phyloP scores from a whole-genome alignment of 2,888 invertebrate genomes.

The Pristionchus exspectatus region DNA sequence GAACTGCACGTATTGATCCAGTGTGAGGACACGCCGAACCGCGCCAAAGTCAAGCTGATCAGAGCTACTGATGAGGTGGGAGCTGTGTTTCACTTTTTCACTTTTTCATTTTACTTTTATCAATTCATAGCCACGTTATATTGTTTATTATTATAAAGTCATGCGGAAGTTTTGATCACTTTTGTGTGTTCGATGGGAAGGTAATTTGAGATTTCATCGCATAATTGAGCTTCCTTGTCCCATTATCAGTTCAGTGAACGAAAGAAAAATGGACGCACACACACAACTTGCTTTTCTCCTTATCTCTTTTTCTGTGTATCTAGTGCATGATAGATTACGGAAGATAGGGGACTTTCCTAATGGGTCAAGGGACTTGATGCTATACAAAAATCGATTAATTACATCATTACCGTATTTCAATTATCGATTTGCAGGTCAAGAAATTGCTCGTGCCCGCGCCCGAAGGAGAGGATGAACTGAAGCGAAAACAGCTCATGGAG shows the following conservation, averaged over 20 bases:
- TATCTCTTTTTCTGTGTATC: background rate
- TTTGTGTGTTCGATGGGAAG: background rate
- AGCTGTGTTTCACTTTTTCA: background rate
- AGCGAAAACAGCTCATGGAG: conserved; percentile 99
- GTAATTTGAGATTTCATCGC: background rate
- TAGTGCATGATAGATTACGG: background rate
- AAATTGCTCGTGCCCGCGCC: conserved; percentile 98
- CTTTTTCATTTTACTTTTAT: background rate
- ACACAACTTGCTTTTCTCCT: background rate
- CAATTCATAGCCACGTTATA: background rate
- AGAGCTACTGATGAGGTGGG: conserved; percentile 93
- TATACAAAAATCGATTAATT: too few species aligned
- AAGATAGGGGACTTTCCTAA: background rate
- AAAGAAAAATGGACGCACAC: background rate
- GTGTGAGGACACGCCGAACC: conserved; percentile 97
- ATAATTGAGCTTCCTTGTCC: background rate
- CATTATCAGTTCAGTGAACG: background rate
- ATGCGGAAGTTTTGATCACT: background rate
- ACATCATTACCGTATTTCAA: background rate
- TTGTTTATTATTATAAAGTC: background rate
- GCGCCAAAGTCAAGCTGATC: conserved; percentile 94
- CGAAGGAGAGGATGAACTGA: conserved; percentile 99
- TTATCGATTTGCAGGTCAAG: conserved; percentile 84
- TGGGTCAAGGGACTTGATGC: background rate
- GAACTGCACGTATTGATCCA: conserved; percentile 98